Evolutionary conservation across 2,888 invertebrate species (phyloP).

Genomic region (Papilio demoleus): DNA sequence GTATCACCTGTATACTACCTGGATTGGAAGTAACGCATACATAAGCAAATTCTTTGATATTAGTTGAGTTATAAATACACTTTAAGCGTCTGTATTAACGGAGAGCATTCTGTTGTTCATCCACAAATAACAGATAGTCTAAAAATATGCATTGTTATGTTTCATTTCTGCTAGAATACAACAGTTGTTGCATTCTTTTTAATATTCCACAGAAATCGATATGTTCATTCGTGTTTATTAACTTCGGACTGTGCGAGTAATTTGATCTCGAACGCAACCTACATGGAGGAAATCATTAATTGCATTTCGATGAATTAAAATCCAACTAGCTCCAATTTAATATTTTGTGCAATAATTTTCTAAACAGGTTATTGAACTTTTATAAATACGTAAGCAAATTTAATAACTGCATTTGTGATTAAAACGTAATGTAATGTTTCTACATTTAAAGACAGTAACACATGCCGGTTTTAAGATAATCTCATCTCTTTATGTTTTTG

Average conservation of each 20-base stretch:
- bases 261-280: not conserved
- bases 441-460: no score
- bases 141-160: slow-evolving; percentile 33
- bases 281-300: not conserved
- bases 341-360: not conserved
- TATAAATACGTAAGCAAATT: not conserved
- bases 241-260: not conserved
- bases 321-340: not conserved
- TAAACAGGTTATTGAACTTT: not conserved
- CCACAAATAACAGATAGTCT: slow-evolving; percentile 25
- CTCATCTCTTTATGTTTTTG: no score
- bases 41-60: not conserved
- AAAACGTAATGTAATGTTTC: no score
- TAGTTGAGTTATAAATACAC: slow-evolving; percentile 10
- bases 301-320: slow-evolving; percentile 2
- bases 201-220: slow-evolving; percentile 18
- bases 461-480: no score
- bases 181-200: slow-evolving; percentile 28
- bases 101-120: slow-evolving; percentile 32
- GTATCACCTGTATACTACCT: not conserved
- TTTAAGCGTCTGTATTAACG: slow-evolving; percentile 22
- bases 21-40: not conserved
- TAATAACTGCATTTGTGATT: no score
- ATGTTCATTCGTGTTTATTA: slow-evolving; percentile 15
- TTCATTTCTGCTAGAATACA: slow-evolving; percentile 21